phyloP scores from a whole-genome alignment of 1,140 invertebrate genomes.

The Zaprionus africanus region DNA sequence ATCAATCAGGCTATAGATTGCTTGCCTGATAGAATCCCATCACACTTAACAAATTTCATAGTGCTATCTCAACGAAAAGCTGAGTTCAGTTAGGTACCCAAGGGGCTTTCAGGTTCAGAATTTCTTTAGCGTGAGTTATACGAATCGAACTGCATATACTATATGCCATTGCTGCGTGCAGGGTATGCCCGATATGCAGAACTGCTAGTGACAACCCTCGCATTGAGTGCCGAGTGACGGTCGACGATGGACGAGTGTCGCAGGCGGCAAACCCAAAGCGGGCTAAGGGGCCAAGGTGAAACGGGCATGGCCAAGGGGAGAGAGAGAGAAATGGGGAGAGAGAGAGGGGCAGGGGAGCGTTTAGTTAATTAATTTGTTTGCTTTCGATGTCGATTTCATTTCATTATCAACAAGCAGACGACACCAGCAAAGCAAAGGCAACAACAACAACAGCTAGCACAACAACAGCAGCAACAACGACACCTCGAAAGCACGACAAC shows the following conservation, averaged over 20 bases:
- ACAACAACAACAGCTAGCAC: constrained; percentile 12
- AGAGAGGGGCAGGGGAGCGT: neutral
- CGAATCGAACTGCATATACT: neutral
- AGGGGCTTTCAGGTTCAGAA: neutral
- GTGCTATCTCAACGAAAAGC: neutral
- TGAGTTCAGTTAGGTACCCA: neutral
- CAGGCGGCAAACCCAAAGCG: neutral
- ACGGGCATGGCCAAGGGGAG: neutral
- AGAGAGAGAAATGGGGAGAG: neutral
- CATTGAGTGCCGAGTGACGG: constrained; percentile 19
- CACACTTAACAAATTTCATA: neutral
- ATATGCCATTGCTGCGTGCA: neutral
- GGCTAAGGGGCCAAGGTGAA: neutral
- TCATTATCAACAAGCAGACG: constrained; percentile 57
- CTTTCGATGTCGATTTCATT: constrained; percentile 65
- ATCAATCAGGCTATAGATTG: too few species aligned
- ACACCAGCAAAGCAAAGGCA: constrained; percentile 22
- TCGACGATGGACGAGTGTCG: constrained; percentile 16
- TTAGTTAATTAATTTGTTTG: constrained; percentile 73
- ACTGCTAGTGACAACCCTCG: constrained; percentile 10
- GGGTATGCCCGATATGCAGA: constrained; percentile 19
- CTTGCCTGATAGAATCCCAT: too few species aligned
- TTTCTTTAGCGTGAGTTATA: neutral
- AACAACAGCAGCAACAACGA: neutral
- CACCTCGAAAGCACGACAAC: neutral